phyloP scores from a whole-genome alignment of 2,888 invertebrate genomes.

The Cloeon dipterum region DNA sequence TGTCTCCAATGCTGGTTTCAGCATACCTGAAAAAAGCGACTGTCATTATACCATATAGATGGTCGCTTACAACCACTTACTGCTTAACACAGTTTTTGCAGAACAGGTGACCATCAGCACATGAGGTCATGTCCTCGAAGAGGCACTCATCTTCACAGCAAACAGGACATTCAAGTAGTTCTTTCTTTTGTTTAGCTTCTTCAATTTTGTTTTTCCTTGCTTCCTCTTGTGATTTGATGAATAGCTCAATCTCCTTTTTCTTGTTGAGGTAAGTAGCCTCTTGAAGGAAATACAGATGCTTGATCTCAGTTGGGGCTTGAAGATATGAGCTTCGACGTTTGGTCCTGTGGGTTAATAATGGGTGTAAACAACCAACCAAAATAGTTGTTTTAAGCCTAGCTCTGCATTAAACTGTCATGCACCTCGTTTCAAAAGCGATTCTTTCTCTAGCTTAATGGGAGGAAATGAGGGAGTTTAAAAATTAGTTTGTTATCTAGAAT shows the following conservation, averaged over 20 bases:
- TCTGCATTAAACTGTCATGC: background rate
- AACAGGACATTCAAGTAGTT: constrained; percentile 25
- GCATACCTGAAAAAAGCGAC: constrained; percentile 15
- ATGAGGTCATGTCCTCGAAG: constrained; percentile 17
- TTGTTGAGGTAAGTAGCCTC: background rate
- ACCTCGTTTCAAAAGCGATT: background rate
- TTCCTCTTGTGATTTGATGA: background rate
- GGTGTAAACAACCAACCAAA: too few species aligned
- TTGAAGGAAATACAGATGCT: background rate
- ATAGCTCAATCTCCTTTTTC: background rate
- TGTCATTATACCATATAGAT: too few species aligned
- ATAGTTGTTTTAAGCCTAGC: too few species aligned
- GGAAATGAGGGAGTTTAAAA: too few species aligned
- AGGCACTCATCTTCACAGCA: constrained; percentile 29
- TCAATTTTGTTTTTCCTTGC: background rate
- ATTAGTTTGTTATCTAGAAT: too few species aligned
- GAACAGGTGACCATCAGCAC: constrained; percentile 21
- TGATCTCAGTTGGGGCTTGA: background rate
- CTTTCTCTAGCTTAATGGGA: too few species aligned
- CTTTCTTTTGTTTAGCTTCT: background rate
- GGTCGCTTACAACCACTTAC: too few species aligned
- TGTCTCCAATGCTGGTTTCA: constrained; percentile 19
- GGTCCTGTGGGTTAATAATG: too few species aligned
- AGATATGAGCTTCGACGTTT: background rate
- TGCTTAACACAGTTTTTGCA: constrained; percentile 21